A percentile compares a stretch with the other conserved stretches of the same genome.
phyloP scores from a whole-genome alignment of 2,797 vertebrate species.

The Tenualosa thibaudeaui region DNA sequence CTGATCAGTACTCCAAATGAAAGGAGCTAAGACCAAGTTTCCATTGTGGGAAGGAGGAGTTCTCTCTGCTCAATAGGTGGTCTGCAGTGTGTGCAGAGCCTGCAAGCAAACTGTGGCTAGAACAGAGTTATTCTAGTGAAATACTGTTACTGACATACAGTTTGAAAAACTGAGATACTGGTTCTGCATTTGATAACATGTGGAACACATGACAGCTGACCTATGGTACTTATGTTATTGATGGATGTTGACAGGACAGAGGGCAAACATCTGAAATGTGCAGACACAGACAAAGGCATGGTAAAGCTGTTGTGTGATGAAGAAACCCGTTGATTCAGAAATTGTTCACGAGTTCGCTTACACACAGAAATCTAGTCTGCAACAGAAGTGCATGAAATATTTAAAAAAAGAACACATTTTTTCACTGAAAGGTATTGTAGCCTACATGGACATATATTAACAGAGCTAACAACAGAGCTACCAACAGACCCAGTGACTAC shows the following conservation, averaged over 20 bases:
- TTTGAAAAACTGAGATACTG: not conserved
- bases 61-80: not conserved
- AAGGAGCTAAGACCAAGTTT: constrained; percentile 32
- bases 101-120: not conserved
- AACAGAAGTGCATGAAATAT: not conserved
- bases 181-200: not conserved
- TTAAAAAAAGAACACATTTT: too few relatives aligned
- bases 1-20: constrained; percentile 23
- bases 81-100: not conserved
- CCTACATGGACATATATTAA: not conserved
- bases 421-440: too few relatives aligned
- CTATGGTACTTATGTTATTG: not conserved
- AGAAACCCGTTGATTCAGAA: too few relatives aligned
- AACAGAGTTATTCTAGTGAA: not conserved
- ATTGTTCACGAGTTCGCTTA: too few relatives aligned
- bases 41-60: constrained; percentile 13
- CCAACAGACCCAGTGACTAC: too few relatives aligned
- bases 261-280: not conserved
- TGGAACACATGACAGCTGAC: not conserved
- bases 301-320: too few relatives aligned
- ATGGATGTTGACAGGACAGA: not conserved
- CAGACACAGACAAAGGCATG: not conserved
- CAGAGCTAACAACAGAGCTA: too few relatives aligned
- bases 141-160: not conserved
- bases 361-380: not conserved